Conservation (phyloP, 1,140 invertebrate species). For the Drosophila leontia region DNA sequence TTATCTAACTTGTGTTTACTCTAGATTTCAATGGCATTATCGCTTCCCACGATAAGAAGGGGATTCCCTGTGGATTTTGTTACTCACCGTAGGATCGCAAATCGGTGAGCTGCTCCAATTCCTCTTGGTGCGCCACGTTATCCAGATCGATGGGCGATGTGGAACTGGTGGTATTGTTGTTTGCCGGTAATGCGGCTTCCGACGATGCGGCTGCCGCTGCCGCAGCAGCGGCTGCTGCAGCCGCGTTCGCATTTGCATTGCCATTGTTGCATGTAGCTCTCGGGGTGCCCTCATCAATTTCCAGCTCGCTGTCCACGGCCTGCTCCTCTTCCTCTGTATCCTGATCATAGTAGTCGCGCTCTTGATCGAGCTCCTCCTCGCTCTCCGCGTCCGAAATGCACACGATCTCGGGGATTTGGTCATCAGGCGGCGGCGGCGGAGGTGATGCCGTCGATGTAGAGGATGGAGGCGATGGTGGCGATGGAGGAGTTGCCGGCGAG, state of each 20-base stretch:
- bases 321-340: slow-evolving; percentile 64
- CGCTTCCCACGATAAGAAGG: not conserved
- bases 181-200: slow-evolving; percentile 13
- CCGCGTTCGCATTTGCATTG: not conserved
- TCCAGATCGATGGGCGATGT: slow-evolving; percentile 65
- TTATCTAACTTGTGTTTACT: slow-evolving; percentile 3
- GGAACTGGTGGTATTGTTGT: slow-evolving; percentile 60
- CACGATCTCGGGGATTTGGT: slow-evolving; percentile 30
- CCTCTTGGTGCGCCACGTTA: slow-evolving; percentile 66
- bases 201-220: slow-evolving; percentile 34
- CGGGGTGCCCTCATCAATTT: slow-evolving; percentile 19
- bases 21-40: not conserved
- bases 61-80: not conserved
- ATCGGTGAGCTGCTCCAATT: slow-evolving; percentile 68
- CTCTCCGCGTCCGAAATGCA: slow-evolving; percentile 52
- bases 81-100: slow-evolving; percentile 73
- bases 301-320: slow-evolving; percentile 8
- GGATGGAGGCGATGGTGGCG: slow-evolving; percentile 38
- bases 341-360: slow-evolving; percentile 57
- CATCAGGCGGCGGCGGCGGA: slow-evolving; percentile 39
- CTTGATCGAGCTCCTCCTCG: slow-evolving; percentile 19
- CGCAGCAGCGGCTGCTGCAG: slow-evolving; percentile 37
- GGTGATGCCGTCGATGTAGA: slow-evolving; percentile 51
- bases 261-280: slow-evolving; percentile 8
- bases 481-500: slow-evolving; percentile 59